A percentile compares a stretch with the other conserved stretches of the same genome.
These are phyloP conservation scores for Melanchra persicariae DNA, from an alignment of 2,888 invertebrate species.

Conservation along the genomic window DNA sequence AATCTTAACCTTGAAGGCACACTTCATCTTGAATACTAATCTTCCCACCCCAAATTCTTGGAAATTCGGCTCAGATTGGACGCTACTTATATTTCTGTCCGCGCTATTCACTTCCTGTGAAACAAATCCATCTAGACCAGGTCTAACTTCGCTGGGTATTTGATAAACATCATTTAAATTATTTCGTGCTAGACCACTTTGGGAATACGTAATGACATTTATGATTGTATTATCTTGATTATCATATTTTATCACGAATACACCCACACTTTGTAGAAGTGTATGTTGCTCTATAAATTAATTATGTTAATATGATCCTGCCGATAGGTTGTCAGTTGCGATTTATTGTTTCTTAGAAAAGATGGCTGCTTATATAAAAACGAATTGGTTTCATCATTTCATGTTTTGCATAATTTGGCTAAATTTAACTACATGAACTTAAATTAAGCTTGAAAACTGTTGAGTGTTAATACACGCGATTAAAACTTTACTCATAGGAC, in stretches of 20 bases:
- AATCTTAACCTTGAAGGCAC: constrained; percentile 40
- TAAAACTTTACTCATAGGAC: no score
- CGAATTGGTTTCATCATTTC: constrained; percentile 11
- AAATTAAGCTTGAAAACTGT: not conserved
- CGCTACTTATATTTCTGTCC: constrained; percentile 10
- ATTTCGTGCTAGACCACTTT: constrained; percentile 52
- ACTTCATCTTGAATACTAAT: constrained; percentile 43
- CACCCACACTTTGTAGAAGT: constrained; percentile 45
- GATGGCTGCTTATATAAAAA: constrained; percentile 7
- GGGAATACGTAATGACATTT: constrained; percentile 51
- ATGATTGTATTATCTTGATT: constrained; percentile 53
- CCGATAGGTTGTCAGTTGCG: constrained; percentile 29
- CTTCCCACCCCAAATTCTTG: constrained; percentile 37
- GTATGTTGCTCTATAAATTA: constrained; percentile 49
- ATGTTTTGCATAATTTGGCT: not conserved
- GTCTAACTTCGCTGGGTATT: not conserved
- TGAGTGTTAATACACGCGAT: not conserved
- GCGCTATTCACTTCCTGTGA: constrained; percentile 17
- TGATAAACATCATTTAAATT: constrained; percentile 42
- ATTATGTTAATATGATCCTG: constrained; percentile 55
- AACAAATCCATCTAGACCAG: constrained; percentile 7
- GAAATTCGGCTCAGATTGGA: constrained; percentile 23
- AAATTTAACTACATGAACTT: not conserved
- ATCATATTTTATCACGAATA: constrained; percentile 55
- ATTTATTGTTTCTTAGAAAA: constrained; percentile 46